Base-by-base conservation (phyloP, 1,140 invertebrate genomes). In the Pogonomyrmex barbatus region DNA sequence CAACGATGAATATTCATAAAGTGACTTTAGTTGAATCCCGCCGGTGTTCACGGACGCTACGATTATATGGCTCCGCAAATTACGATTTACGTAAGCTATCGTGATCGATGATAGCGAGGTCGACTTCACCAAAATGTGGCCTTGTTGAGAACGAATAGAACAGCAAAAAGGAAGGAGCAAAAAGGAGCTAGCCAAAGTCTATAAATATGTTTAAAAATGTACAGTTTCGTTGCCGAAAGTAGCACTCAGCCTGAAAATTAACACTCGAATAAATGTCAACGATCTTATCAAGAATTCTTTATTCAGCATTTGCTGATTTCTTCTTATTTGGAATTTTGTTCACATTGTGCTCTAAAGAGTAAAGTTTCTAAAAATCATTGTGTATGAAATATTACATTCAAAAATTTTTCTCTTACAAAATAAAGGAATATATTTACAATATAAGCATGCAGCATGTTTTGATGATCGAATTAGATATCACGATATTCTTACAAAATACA, bases 1-100 rank as follows among this genome's bases (percentile, higher is more conserved):
- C 14, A 24, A 10, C 54, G 30, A 88, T 89, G 60, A 89, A 88
- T 89, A 88, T 88, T 88, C 75, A 89, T 85, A 14, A 52, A 84
- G 60, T 50, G 24, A 45, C n/a, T 50, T 39, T 5, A 36, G 56
- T 36, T 77, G 52, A 71, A 60, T 79, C 58, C 73, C 50, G 50
- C 50, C 70, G n/a, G 9, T 87, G 65, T 54, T 24, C 62, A 39
- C 24, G 24, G 10, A 77, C 52, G 3, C 45, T 56, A 68, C 50
- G 56, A 88, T 88, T 82, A 68, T 84, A 52, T 63, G 76, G 12
- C 24, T 86, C 70, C 47, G 76, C 70, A 88, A 88, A 86, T 89
- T 88, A 70, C 70, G 33, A 77, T 75, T 89, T 88, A 82, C 70
- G 60, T 88, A 88, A 88, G 88, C 60, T 33, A 12, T 4, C 24